Evolutionary conservation across 2,797 vertebrate genomes (phyloP).

Genomic region (Margarornis squamiger): DNA sequence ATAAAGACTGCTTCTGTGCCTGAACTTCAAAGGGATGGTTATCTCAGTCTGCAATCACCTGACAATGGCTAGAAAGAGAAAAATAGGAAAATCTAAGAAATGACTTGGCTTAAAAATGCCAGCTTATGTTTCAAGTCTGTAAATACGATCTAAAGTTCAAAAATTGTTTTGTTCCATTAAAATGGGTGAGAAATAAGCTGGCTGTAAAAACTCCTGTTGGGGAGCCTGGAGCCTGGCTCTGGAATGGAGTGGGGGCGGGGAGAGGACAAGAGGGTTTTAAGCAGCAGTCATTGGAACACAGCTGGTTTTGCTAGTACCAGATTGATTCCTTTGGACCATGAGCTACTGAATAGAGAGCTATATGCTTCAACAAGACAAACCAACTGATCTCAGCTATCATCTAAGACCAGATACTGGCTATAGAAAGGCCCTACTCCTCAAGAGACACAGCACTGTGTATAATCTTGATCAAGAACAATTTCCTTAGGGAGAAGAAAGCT

Average conservation of each 20-base stretch:
- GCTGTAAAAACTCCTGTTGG: conserved; percentile 24
- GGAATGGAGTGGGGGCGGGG: neutral
- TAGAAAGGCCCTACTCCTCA: neutral
- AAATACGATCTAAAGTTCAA: conserved; percentile 65
- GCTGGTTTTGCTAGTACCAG: neutral
- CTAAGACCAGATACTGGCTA: neutral
- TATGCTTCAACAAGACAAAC: neutral
- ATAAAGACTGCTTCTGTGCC: conserved; percentile 73
- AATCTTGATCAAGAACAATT: neutral
- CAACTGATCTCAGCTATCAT: neutral
- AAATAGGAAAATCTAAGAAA: conserved; percentile 71
- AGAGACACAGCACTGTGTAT: neutral
- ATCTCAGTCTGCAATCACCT: conserved; percentile 75
- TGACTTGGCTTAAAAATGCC: conserved; percentile 67
- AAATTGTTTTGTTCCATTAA: conserved; percentile 69
- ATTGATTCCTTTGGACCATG: neutral
- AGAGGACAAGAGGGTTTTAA: neutral
- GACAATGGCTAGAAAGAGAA: conserved; percentile 69
- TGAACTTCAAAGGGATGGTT: conserved; percentile 70
- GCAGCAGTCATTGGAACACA: neutral
- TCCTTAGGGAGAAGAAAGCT: neutral
- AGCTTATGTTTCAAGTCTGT: conserved; percentile 67
- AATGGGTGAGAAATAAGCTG: conserved; percentile 50
- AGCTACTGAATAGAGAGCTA: neutral
- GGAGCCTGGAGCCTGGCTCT: neutral